A percentile compares a stretch with the other conserved stretches of the same genome.
These are phyloP conservation scores for Sebastes dallii DNA, from an alignment of 2,797 vertebrate genomes.

Conservation along the genomic window DNA sequence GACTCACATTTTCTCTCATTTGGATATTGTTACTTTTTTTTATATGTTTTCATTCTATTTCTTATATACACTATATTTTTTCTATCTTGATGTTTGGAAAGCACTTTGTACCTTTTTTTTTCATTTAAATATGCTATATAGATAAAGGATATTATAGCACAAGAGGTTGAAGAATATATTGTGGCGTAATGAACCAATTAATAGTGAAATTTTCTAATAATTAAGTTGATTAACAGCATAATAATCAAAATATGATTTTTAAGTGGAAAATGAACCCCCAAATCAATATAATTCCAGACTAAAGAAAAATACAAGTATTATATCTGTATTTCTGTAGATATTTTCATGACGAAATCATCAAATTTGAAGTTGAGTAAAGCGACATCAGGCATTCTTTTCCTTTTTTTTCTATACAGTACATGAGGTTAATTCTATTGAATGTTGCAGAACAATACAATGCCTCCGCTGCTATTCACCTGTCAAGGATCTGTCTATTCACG, in stretches of 20 bases:
- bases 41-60: not conserved
- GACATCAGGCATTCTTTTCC: not conserved
- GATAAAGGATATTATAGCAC: not conserved
- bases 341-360: not conserved
- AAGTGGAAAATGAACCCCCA: not conserved
- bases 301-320: too few relatives aligned
- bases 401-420: not conserved
- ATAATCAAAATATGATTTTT: not conserved
- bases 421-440: not conserved
- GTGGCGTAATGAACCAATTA: not conserved
- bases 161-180: not conserved
- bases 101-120: not conserved
- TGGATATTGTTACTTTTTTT: not conserved
- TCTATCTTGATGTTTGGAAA: not conserved
- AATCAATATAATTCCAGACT: not conserved
- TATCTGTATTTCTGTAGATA: not conserved
- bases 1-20: not conserved
- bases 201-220: not conserved
- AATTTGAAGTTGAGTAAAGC: not conserved
- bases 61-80: not conserved
- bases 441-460: not conserved
- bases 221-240: not conserved
- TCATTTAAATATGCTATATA: not conserved
- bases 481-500: not conserved
- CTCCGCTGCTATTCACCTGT: not conserved